A percentile compares a stretch with the other conserved stretches of the same genome.
These are phyloP conservation scores for Manis javanica DNA, from an alignment of 2,797 vertebrate genomes.

Conservation along the genomic window DNA sequence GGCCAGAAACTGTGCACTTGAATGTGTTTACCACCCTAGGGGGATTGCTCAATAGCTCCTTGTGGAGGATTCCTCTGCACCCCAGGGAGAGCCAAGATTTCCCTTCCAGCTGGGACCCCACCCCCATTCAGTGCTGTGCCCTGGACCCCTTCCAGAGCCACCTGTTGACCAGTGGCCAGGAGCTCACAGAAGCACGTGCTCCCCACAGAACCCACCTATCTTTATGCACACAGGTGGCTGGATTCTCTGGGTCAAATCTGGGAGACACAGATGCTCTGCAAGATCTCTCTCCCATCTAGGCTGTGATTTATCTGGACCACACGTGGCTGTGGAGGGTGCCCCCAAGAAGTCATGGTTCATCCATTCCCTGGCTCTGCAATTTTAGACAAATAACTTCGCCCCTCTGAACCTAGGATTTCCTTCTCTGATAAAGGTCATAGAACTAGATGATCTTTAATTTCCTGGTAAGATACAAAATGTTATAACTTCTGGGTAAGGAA, in stretches of 20 bases:
- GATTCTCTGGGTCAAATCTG: background rate
- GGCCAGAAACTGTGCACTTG: background rate
- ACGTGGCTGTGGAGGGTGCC: accelerated
- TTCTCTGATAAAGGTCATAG: background rate
- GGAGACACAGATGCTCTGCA: background rate
- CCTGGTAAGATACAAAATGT: background rate
- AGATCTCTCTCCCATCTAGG: background rate
- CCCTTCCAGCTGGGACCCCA: background rate
- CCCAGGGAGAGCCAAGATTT: background rate
- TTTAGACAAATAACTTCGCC: background rate
- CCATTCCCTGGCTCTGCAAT: background rate
- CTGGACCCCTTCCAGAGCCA: background rate
- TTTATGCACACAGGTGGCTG: background rate
- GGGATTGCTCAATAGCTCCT: background rate
- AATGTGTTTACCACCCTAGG: background rate
- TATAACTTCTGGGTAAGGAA: background rate
- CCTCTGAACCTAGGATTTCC: background rate
- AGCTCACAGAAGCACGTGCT: background rate
- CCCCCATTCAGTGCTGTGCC: background rate
- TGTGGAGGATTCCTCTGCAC: background rate
- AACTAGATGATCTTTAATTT: background rate
- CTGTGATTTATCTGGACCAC: background rate
- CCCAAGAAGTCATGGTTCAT: too few species aligned
- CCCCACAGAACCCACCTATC: background rate
- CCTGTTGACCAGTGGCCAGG: background rate